Conservation (phyloP, 1,140 invertebrate species). For the Proales similis region DNA sequence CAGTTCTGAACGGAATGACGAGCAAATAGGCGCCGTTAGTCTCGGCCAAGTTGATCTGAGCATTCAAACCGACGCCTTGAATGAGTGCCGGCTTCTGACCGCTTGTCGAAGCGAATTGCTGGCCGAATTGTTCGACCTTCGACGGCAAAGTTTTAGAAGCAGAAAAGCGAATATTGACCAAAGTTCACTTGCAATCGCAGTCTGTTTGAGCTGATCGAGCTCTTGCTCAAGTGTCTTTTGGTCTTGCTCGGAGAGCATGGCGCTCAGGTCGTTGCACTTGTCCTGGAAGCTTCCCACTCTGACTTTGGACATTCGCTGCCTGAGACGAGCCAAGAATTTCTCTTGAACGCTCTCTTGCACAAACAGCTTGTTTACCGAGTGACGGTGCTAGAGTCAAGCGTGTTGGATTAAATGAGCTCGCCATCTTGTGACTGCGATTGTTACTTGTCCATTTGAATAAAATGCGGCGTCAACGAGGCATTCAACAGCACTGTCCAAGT, state of each 20-base stretch:
- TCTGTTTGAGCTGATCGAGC: slow-evolving; percentile 50
- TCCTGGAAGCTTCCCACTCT: slow-evolving; percentile 54
- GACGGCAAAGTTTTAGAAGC: background rate
- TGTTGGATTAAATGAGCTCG: background rate
- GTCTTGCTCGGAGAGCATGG: slow-evolving; percentile 48
- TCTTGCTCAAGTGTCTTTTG: slow-evolving; percentile 45
- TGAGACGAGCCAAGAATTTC: slow-evolving; percentile 54
- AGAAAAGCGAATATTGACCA: slow-evolving; percentile 7
- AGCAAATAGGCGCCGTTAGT: slow-evolving; percentile 52
- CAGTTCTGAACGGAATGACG: slow-evolving; percentile 58
- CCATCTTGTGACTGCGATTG: slow-evolving; percentile 2
- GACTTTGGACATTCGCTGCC: slow-evolving; percentile 49
- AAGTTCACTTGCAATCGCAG: slow-evolving; percentile 47
- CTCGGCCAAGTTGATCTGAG: slow-evolving; percentile 31
- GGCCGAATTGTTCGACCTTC: background rate
- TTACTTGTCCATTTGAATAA: slow-evolving; percentile 58
- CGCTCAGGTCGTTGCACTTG: slow-evolving; percentile 53
- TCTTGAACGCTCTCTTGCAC: slow-evolving; percentile 58
- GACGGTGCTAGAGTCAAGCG: background rate
- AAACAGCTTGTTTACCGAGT: slow-evolving; percentile 47
- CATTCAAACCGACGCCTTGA: slow-evolving; percentile 26
- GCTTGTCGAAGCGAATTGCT: too few species aligned
- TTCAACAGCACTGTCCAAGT: slow-evolving; percentile 59
- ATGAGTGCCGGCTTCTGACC: slow-evolving; percentile 17
- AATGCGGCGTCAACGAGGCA: slow-evolving; percentile 56